Percentiles rank a stretch among this genome's conserved stretches.
These are phyloP conservation scores for Acanthaster planci DNA, from an alignment of 35 echinoderm and acorn worm species.

Conservation along the genomic window DNA sequence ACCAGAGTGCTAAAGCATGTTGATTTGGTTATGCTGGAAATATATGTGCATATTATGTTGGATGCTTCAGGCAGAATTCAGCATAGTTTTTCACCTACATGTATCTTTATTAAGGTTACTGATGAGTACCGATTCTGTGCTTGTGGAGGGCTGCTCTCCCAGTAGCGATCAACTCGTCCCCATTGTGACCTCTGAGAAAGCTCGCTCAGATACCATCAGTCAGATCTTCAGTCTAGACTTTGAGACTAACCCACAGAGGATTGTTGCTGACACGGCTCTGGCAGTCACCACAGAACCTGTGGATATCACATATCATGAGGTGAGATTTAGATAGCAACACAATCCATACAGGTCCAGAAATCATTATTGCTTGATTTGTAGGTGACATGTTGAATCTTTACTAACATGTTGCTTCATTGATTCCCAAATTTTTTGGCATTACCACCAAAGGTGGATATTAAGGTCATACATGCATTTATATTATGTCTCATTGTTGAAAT, in stretches of 20 bases:
- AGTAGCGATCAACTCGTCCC: constrained; percentile 57
- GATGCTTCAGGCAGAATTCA: neutral
- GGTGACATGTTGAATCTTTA: too few species aligned
- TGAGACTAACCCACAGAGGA: constrained; percentile 74
- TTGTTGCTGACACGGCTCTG: constrained; percentile 73
- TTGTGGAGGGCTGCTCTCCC: constrained; percentile 59
- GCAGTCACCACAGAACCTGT: constrained; percentile 89
- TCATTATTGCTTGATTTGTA: neutral
- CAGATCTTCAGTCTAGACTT: constrained; percentile 88
- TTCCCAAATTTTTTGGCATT: too few species aligned
- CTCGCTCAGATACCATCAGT: constrained; percentile 46
- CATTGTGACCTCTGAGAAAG: constrained; percentile 76
- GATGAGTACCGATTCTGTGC: constrained; percentile 73
- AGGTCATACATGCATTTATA: too few species aligned
- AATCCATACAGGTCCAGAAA: neutral
- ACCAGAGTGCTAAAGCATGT: too few species aligned
- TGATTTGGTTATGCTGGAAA: too few species aligned
- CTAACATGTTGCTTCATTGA: too few species aligned
- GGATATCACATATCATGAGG: constrained; percentile 90
- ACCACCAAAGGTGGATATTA: too few species aligned
- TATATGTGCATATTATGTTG: too few species aligned
- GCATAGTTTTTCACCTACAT: neutral
- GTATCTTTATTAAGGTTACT: constrained; percentile 52
- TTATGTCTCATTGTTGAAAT: too few species aligned
- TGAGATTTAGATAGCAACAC: neutral